Conservation (phyloP, 2,113 vertebrate genomes). For the Cranoglanis bouderius region DNA sequence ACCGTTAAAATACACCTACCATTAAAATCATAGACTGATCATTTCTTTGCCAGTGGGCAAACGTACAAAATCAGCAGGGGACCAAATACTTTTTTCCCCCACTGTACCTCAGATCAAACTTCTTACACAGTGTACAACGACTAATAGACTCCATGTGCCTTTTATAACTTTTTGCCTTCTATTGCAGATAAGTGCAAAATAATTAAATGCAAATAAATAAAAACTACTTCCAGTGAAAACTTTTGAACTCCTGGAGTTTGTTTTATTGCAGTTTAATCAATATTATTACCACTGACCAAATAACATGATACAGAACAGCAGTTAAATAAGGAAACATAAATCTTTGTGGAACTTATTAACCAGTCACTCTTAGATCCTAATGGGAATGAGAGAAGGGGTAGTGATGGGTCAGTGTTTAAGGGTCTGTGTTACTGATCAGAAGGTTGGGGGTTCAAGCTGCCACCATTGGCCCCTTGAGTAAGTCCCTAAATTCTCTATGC, state of each 20-base stretch:
- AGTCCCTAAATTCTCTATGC: neutral
- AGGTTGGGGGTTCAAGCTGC: neutral
- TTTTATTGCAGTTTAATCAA: neutral
- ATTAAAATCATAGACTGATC: too few species aligned
- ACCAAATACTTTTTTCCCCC: too few species aligned
- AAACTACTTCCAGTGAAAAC: neutral
- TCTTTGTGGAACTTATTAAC: neutral
- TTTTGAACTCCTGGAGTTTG: neutral
- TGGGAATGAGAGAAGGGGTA: neutral
- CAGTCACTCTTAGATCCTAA: neutral
- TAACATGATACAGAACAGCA: neutral
- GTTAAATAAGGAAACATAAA: neutral
- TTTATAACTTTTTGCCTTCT: neutral
- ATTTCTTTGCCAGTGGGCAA: too few species aligned
- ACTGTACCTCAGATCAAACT: neutral
- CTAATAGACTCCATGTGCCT: neutral
- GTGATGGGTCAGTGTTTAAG: neutral
- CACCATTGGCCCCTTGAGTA: neutral
- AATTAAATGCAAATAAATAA: neutral
- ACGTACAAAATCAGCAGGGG: too few species aligned
- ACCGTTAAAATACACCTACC: too few species aligned
- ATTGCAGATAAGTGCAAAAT: neutral
- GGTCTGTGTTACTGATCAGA: neutral
- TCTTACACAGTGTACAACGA: neutral
- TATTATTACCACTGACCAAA: neutral